These are phyloP conservation scores for Sphyrna mokarran DNA, from an alignment of 2,113 vertebrate genomes.

Conservation along the genomic window DNA sequence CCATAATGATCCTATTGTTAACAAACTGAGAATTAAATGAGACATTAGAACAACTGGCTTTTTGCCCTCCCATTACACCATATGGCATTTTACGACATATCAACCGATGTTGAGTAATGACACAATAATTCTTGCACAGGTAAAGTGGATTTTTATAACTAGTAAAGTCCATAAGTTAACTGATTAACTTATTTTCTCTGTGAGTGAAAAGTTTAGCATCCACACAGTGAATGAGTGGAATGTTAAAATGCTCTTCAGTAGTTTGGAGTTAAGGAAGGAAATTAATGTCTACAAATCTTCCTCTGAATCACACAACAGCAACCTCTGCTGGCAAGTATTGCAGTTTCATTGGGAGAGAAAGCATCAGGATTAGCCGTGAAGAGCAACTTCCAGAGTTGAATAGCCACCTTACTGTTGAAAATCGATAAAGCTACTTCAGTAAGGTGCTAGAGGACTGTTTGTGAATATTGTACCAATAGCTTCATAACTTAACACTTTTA, in stretches of 20 bases:
- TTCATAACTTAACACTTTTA: background rate
- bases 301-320: background rate
- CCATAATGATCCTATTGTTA: background rate
- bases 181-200: background rate
- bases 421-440: background rate
- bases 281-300: background rate
- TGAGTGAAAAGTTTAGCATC: background rate
- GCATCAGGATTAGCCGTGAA: background rate
- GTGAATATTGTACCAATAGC: background rate
- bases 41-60: background rate
- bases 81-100: background rate
- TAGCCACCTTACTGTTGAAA: background rate
- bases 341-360: background rate
- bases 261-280: background rate
- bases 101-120: background rate
- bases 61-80: background rate
- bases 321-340: background rate
- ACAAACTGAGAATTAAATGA: background rate
- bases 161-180: background rate
- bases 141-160: background rate
- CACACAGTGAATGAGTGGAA: too few relatives aligned
- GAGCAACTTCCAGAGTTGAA: background rate
- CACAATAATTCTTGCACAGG: background rate
- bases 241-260: background rate
- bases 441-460: background rate